Conservation (phyloP, 1,140 invertebrate species). For the Hycleus cichorii region DNA sequence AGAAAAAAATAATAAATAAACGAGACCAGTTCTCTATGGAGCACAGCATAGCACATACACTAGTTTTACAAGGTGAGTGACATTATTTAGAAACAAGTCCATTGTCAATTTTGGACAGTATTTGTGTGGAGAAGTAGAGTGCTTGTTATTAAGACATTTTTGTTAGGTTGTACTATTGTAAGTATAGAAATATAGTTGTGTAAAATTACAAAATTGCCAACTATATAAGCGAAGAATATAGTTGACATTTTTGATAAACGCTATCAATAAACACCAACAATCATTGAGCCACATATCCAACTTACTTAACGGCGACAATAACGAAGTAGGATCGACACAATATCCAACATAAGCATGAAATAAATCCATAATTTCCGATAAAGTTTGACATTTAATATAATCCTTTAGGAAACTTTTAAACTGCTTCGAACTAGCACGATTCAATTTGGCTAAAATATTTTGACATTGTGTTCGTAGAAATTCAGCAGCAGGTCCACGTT, state of each 20-base stretch:
- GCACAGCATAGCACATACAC: conserved; percentile 29
- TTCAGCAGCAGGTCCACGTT: conserved; percentile 80
- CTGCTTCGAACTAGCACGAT: conserved; percentile 57
- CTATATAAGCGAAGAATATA: too few species aligned
- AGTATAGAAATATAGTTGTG: too few species aligned
- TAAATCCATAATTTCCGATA: conserved; percentile 84
- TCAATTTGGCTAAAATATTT: conserved; percentile 70
- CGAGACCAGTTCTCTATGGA: conserved; percentile 32
- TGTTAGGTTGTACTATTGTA: too few species aligned
- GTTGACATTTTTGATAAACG: too few species aligned
- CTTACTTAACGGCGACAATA: conserved; percentile 81
- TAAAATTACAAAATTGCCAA: too few species aligned
- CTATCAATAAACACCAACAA: background rate
- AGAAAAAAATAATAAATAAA: background rate
- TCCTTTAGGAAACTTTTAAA: conserved; percentile 74
- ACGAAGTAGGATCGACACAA: conserved; percentile 80
- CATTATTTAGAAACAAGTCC: conserved; percentile 4
- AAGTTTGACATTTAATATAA: conserved; percentile 66
- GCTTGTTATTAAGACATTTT: too few species aligned
- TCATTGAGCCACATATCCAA: conserved; percentile 24
- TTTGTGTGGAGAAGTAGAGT: too few species aligned
- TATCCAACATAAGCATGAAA: conserved; percentile 93
- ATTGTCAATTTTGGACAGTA: conserved; percentile 1
- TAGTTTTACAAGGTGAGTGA: conserved; percentile 16
- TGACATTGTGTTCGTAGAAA: conserved; percentile 83